These are phyloP conservation scores for Cossypha heuglini DNA, from an alignment of 2,797 vertebrate genomes.

Conservation along the genomic window DNA sequence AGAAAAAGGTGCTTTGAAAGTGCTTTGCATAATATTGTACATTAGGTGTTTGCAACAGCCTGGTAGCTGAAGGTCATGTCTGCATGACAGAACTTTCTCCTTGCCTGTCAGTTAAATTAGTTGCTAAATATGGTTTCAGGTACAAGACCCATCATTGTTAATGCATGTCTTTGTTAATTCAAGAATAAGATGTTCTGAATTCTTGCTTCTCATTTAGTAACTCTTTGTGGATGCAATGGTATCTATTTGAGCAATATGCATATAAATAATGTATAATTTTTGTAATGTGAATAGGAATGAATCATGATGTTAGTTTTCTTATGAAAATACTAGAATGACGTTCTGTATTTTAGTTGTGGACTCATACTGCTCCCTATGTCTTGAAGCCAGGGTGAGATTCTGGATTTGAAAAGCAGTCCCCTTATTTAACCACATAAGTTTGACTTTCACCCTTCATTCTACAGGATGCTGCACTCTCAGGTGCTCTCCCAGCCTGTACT, in stretches of 20 bases:
- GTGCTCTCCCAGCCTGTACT: not conserved
- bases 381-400: not conserved
- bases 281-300: not conserved
- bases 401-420: not conserved
- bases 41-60: not conserved
- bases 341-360: not conserved
- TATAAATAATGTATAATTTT: not conserved
- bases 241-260: not conserved
- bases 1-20: not conserved
- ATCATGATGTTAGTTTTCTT: not conserved
- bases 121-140: constrained; percentile 31
- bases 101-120: constrained; percentile 30
- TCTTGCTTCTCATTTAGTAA: not conserved
- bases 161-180: constrained; percentile 17
- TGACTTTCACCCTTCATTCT: not conserved
- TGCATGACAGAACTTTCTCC: not conserved
- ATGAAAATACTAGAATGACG: not conserved
- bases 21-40: not conserved
- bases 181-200: not conserved
- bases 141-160: not conserved
- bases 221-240: not conserved
- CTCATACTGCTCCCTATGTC: not conserved
- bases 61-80: not conserved
- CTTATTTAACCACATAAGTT: not conserved
- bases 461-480: not conserved